Percentiles rank a stretch among this genome's conserved stretches.
Conservation (phyloP, 2,888 invertebrate genomes). For the Heliconius charithonia region DNA sequence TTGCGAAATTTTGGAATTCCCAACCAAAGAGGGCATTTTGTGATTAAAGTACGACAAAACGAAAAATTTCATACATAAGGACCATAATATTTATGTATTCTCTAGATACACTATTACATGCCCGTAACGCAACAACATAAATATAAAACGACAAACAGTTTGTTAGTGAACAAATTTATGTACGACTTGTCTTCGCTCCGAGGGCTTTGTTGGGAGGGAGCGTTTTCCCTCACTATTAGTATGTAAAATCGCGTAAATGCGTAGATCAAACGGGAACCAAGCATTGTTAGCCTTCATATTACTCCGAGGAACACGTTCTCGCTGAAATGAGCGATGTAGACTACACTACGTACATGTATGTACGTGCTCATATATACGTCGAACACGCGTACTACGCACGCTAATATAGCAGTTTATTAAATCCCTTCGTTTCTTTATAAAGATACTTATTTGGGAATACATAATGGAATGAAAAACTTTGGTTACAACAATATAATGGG, state of each 20-base stretch:
- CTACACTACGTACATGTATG: neutral
- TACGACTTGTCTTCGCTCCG: constrained; percentile 5
- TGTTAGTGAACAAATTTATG: constrained; percentile 1
- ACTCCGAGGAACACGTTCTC: constrained; percentile 12
- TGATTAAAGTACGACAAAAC: no score
- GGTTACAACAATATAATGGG: no score
- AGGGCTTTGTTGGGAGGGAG: neutral
- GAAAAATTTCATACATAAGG: no score
- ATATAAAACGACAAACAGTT: neutral
- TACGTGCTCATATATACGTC: neutral
- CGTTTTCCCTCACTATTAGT: constrained; percentile 17
- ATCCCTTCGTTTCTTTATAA: neutral
- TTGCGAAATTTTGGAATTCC: no score
- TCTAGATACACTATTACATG: neutral
- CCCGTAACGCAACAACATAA: neutral
- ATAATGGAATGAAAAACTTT: no score
- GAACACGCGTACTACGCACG: neutral
- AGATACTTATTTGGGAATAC: no score
- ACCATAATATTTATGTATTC: no score
- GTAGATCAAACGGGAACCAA: constrained; percentile 21
- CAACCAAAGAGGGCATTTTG: no score
- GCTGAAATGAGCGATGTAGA: neutral
- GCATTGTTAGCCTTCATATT: constrained; percentile 16
- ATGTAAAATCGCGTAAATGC: constrained; percentile 17
- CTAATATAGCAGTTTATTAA: constrained; percentile 9